Percentiles rank a stretch among this genome's conserved stretches.
These are phyloP conservation scores for Chionomys nivalis DNA, from an alignment of 2,113 vertebrate genomes.

Conservation along the genomic window DNA sequence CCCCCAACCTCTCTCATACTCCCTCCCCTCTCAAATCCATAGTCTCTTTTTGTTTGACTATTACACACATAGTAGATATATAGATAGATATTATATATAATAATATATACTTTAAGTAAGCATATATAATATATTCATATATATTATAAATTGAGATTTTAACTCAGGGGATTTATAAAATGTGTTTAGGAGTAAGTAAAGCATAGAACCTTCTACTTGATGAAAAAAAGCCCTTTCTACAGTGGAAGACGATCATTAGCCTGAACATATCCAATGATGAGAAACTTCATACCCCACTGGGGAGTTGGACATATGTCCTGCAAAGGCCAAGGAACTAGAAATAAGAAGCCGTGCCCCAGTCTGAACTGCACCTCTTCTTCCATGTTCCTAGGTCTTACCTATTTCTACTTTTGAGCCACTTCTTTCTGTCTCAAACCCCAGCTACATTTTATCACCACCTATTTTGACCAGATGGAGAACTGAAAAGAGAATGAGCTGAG, in stretches of 20 bases:
- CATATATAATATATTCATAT: background rate
- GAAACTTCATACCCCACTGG: background rate
- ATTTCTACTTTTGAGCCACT: background rate
- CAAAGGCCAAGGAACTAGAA: background rate
- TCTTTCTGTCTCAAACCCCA: background rate
- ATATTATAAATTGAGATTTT: background rate
- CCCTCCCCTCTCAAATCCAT: background rate
- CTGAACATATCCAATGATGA: background rate
- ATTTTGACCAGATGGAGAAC: background rate
- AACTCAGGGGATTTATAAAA: conserved; percentile 19
- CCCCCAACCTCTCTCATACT: background rate
- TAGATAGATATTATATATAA: background rate
- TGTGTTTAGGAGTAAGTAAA: background rate
- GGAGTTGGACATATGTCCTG: background rate
- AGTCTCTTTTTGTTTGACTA: background rate
- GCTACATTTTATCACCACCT: background rate
- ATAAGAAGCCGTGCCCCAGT: background rate
- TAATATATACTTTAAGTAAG: background rate
- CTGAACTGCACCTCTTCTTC: background rate
- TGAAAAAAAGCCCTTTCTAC: background rate
- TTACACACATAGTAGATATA: background rate
- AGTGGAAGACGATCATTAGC: background rate
- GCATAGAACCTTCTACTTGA: background rate
- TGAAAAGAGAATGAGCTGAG: background rate
- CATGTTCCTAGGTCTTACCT: background rate